Evolutionary conservation across 2,797 vertebrate species (phyloP), one percentile per base, ranked within the genome.

Genomic region (Petrocephalus schoutedeni): DNA sequence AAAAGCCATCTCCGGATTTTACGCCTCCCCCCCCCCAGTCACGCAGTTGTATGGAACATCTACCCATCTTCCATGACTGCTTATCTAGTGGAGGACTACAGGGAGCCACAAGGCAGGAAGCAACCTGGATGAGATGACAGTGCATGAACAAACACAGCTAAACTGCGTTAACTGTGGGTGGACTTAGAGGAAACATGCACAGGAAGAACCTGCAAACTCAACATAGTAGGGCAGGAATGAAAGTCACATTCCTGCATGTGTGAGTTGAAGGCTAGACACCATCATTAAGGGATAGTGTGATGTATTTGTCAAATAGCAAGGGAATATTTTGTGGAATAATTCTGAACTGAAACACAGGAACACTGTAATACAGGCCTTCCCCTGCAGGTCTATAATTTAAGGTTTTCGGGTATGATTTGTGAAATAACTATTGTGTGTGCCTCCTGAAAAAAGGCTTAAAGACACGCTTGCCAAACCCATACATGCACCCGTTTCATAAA

Each of bases 401-500:
- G 59, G 51, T 74, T 85, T 53, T 16, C 19, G 9, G 21, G 49
- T 61, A 57, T 23, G 41, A 71, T 85, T 86, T 57, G 53, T 4
- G 36, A 51, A 57, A 28, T 45, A 86, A 57, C 54, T 71, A 54
- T 32, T n/a, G 58, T 54, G 71, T 19, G 36, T 28, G 10, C 19
- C 77, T 91, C 12, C 28, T 86, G 89, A 74, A 89, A 86, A 88
- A 88, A 86, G 87, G 88, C 87, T 77, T 67, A 87, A 71, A 53
- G 80, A 16, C 89, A 16, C 32, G 80, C 61, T 54, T 74, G 23
- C 49, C 67, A 86, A 74, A 89, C 80, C 90, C 89, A 59, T 80
- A 90, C 93, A 93, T 92, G 92, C 93, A 92, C 91, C 94, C 93
- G 95, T 95, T 93, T 95, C 92, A 94, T 95, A 95, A 95, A 92